Evolutionary conservation across 2,113 vertebrate species (phyloP).

Genomic region (Spermophilus dauricus): DNA sequence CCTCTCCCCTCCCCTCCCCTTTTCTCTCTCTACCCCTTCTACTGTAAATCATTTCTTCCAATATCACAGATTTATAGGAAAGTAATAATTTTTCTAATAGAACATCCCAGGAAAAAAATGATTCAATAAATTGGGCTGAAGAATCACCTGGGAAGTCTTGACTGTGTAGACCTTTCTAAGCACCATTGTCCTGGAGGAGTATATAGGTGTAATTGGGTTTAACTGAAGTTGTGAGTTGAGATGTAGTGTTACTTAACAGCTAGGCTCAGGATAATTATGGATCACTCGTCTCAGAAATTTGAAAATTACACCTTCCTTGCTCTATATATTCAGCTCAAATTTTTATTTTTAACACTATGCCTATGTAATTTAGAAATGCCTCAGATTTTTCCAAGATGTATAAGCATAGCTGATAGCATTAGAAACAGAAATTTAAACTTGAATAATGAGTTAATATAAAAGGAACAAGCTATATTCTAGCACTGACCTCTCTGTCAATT

Average conservation of each 20-base stretch:
- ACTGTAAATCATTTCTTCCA: too few species aligned
- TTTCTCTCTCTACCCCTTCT: too few species aligned
- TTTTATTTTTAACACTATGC: not conserved
- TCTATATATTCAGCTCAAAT: not conserved
- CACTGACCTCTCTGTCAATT: not conserved
- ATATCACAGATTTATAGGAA: slow-evolving; percentile 25
- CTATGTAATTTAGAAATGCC: not conserved
- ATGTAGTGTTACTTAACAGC: not conserved
- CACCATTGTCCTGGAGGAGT: fast-evolving
- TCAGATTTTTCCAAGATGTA: not conserved
- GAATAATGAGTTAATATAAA: not conserved
- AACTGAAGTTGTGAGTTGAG: not conserved
- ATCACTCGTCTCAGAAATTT: not conserved
- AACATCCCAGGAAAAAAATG: not conserved
- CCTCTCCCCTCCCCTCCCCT: too few species aligned
- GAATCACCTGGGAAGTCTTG: not conserved
- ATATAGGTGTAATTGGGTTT: not conserved
- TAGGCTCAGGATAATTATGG: not conserved
- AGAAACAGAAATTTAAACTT: not conserved
- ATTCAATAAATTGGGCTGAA: not conserved
- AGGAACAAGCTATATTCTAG: not conserved
- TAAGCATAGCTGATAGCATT: not conserved
- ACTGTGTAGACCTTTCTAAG: not conserved
- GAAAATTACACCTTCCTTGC: not conserved
- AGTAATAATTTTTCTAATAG: slow-evolving; percentile 35